Conservation (phyloP, 2,797 vertebrate species). For the Malacoctenus gilli region DNA sequence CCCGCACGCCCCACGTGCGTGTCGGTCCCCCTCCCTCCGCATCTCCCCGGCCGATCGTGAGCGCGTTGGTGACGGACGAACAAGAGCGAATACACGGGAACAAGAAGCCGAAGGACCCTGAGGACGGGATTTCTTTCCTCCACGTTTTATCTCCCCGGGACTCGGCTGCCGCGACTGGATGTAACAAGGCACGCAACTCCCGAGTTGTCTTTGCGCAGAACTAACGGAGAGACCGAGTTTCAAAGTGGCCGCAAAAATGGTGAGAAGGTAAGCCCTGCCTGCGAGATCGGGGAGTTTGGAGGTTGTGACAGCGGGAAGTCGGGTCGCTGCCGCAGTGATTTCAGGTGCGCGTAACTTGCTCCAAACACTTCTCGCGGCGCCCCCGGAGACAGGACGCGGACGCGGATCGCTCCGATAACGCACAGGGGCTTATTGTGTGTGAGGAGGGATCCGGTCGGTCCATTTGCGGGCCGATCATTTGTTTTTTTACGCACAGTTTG, state of each 20-base stretch:
- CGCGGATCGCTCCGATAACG: background rate
- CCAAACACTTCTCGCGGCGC: background rate
- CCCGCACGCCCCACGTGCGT: slow-evolving; percentile 47
- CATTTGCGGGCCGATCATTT: background rate
- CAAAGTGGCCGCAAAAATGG: slow-evolving; percentile 67
- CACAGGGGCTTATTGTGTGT: accelerated
- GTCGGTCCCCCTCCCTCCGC: slow-evolving; percentile 6
- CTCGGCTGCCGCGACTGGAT: slow-evolving; percentile 74
- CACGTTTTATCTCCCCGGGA: slow-evolving; percentile 43
- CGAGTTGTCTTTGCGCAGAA: slow-evolving; percentile 25
- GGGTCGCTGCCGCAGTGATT: slow-evolving; percentile 70
- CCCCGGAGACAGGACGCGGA: background rate
- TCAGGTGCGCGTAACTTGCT: slow-evolving; percentile 63
- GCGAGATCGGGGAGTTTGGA: slow-evolving; percentile 33
- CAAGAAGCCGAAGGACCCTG: slow-evolving; percentile 14
- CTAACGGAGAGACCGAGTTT: slow-evolving; percentile 59
- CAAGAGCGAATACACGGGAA: slow-evolving; percentile 31
- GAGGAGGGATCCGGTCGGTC: background rate
- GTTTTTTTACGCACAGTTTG: slow-evolving; percentile 23
- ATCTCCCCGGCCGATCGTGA: slow-evolving; percentile 12
- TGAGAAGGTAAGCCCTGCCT: slow-evolving; percentile 75
- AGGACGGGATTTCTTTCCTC: slow-evolving; percentile 71
- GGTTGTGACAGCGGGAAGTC: slow-evolving; percentile 30
- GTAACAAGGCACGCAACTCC: slow-evolving; percentile 56
- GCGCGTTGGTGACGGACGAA: slow-evolving; percentile 53